A percentile compares a stretch with the other conserved stretches of the same genome.
phyloP scores from a whole-genome alignment of 37 sponge, comb jelly and placozoan genomes.

The Eunapius fragilis region DNA sequence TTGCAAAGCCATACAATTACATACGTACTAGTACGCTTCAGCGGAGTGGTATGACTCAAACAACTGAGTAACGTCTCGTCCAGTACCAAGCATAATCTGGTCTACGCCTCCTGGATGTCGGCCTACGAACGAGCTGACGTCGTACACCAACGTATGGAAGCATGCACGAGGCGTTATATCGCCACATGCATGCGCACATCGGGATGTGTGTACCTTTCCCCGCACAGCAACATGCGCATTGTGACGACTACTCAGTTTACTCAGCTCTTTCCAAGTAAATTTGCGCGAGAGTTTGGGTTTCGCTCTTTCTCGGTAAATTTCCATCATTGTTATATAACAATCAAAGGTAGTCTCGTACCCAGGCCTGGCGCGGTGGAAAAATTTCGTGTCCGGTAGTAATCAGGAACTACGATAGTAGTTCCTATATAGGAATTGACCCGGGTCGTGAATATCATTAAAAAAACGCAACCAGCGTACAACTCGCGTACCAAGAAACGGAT shows the following conservation, averaged over 20 bases:
- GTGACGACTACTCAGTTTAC: slow-evolving; percentile 75
- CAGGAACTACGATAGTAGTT: too few relatives aligned
- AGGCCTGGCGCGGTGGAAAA: too few relatives aligned
- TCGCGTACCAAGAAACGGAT: too few relatives aligned
- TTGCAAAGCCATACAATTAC: too few relatives aligned
- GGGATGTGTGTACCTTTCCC: slow-evolving; percentile 94
- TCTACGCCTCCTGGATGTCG: slow-evolving; percentile 93
- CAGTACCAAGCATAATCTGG: slow-evolving; percentile 92
- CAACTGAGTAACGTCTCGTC: slow-evolving; percentile 84
- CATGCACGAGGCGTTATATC: neutral
- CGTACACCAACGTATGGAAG: slow-evolving; percentile 84
- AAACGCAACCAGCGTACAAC: too few relatives aligned
- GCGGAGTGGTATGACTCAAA: slow-evolving; percentile 94
- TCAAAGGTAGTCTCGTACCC: too few relatives aligned
- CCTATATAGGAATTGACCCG: too few relatives aligned
- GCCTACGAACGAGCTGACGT: slow-evolving; percentile 81
- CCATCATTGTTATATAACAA: neutral
- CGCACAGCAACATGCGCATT: slow-evolving; percentile 91
- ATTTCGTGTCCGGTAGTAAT: too few relatives aligned
- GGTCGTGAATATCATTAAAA: too few relatives aligned
- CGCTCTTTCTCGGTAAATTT: neutral
- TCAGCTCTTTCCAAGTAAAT: slow-evolving; percentile 88
- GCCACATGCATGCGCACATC: too few relatives aligned
- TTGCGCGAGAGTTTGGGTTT: neutral
- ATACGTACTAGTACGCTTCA: slow-evolving; percentile 55